Evolutionary conservation across 2,888 invertebrate genomes (phyloP).

Genomic region (Noctua comes): DNA sequence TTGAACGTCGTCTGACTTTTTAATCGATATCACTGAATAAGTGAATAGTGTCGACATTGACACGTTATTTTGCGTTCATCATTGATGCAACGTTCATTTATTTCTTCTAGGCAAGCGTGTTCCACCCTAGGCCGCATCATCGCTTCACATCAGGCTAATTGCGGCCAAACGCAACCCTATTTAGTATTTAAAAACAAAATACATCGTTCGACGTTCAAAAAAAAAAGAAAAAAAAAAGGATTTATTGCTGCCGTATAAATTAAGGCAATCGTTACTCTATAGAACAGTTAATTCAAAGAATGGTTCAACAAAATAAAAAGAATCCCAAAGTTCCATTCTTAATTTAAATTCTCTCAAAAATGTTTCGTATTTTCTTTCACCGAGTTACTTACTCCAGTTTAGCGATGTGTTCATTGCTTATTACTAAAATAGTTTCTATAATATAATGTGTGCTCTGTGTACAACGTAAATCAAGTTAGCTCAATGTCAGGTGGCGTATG

Average conservation of each 20-base stretch:
- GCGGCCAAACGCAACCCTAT: too few species aligned
- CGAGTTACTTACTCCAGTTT: not conserved
- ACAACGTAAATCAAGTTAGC: constrained; percentile 64
- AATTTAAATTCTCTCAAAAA: not conserved
- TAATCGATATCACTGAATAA: constrained; percentile 41
- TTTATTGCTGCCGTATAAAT: not conserved
- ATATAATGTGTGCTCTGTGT: constrained; percentile 15
- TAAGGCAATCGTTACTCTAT: constrained; percentile 7
- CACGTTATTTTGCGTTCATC: constrained; percentile 2
- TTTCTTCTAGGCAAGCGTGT: too few species aligned
- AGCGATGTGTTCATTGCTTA: constrained; percentile 2
- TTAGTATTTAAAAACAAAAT: too few species aligned
- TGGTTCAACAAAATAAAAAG: not conserved
- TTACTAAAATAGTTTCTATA: constrained; percentile 9
- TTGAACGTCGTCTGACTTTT: constrained; percentile 19
- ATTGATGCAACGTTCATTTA: not conserved
- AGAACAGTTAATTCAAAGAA: not conserved
- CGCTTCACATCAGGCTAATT: too few species aligned
- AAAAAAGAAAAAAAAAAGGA: not conserved
- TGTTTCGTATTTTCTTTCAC: not conserved
- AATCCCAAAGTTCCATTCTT: not conserved
- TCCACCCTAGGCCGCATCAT: too few species aligned
- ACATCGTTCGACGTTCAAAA: too few species aligned
- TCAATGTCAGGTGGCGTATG: constrained; percentile 62
- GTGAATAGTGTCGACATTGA: not conserved